phyloP scores from a whole-genome alignment of 1,140 invertebrate genomes.

The Neodiprion pinetum region DNA sequence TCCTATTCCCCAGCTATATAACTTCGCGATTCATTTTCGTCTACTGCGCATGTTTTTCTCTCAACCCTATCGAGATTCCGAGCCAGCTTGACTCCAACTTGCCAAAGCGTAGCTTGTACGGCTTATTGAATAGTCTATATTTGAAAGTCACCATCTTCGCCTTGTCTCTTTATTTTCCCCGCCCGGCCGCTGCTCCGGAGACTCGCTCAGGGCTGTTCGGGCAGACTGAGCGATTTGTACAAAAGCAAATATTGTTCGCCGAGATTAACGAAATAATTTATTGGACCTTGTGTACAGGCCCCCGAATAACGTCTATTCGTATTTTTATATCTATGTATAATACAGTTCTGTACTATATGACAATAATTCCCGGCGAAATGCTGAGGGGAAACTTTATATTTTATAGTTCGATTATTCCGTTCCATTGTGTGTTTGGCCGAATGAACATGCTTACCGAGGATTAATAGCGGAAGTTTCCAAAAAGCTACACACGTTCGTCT shows the following conservation, averaged over 20 bases:
- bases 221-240: background rate
- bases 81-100: slow-evolving; percentile 1
- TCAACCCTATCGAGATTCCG: background rate
- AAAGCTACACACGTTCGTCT: background rate
- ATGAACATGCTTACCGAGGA: slow-evolving; percentile 1
- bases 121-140: slow-evolving; percentile 7
- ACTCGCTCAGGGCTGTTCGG: background rate
- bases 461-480: background rate
- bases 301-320: too few species aligned
- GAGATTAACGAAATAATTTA: background rate
- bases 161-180: background rate
- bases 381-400: background rate
- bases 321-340: too few species aligned
- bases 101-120: background rate
- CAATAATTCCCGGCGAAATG: too few species aligned
- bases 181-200: background rate
- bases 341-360: background rate
- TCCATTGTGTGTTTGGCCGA: background rate
- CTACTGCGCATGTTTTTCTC: slow-evolving; percentile 5
- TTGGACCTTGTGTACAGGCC: background rate
- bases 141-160: slow-evolving; percentile 4
- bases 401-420: slow-evolving; percentile 7
- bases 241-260: background rate
- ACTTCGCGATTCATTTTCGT: background rate
- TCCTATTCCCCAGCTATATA: background rate